Percentiles rank a stretch among this genome's conserved stretches.
Evolutionary conservation across 2,113 vertebrate genomes (phyloP).

Genomic region (Muntiacus muntjak): DNA sequence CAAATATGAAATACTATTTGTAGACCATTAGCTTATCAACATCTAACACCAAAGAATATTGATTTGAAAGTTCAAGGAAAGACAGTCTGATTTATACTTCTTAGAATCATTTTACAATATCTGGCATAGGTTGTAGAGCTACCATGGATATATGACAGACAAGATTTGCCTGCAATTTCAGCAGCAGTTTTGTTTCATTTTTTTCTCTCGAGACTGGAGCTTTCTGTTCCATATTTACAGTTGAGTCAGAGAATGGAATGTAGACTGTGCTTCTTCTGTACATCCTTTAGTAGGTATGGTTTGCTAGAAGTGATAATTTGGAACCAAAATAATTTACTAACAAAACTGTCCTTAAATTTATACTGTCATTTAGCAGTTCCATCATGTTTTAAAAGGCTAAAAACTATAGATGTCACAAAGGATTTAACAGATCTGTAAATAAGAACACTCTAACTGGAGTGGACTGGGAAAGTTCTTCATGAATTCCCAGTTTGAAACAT

Average conservation of each 20-base stretch:
- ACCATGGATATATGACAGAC: slow-evolving; percentile 69
- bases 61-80: not conserved
- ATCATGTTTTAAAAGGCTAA: slow-evolving; percentile 59
- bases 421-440: slow-evolving; percentile 66
- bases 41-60: not conserved
- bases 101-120: not conserved
- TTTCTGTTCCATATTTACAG: slow-evolving; percentile 73
- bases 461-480: not conserved
- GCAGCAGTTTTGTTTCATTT: slow-evolving; percentile 54
- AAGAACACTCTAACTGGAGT: slow-evolving; percentile 71
- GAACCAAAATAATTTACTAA: slow-evolving; percentile 57
- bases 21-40: not conserved
- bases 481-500: slow-evolving; percentile 48
- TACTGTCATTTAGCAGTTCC: slow-evolving; percentile 25
- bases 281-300: slow-evolving; percentile 55
- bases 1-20: not conserved
- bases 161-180: slow-evolving; percentile 63
- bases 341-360: slow-evolving; percentile 60
- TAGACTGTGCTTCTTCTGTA: slow-evolving; percentile 49
- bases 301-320: slow-evolving; percentile 58
- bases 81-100: not conserved
- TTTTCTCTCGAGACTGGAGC: slow-evolving; percentile 70
- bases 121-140: not conserved
- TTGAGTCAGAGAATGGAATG: slow-evolving; percentile 52
- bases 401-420: slow-evolving; percentile 62